Evolutionary conservation across 2,797 vertebrate species (phyloP).

Genomic region (Natrix natrix): DNA sequence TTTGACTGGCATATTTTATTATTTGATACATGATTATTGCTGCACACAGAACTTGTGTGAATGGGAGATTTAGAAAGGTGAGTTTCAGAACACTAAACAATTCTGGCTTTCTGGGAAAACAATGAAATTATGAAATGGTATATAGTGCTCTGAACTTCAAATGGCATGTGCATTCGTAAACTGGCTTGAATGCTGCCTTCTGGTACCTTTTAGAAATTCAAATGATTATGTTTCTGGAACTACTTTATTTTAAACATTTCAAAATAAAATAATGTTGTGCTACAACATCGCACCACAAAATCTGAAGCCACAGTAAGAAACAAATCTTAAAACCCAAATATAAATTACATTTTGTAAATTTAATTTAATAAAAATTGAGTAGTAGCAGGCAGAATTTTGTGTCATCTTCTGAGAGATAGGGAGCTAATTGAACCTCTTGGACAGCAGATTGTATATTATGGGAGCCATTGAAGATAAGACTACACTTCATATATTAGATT

Average conservation of each 20-base stretch:
- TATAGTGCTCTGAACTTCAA: not conserved
- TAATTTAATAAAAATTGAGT: not conserved
- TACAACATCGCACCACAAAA: not conserved
- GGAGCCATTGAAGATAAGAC: no score
- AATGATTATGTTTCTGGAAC: not conserved
- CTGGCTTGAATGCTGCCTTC: not conserved
- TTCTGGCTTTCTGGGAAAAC: not conserved
- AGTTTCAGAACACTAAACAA: not conserved
- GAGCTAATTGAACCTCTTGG: not conserved
- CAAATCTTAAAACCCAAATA: not conserved
- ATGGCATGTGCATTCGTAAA: not conserved
- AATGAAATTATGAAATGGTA: not conserved
- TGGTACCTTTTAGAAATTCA: not conserved
- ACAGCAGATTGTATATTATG: no score
- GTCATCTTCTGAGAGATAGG: not conserved
- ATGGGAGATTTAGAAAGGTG: not conserved
- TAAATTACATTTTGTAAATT: not conserved
- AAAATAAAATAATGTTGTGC: not conserved
- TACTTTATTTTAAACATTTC: not conserved
- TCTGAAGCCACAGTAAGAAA: not conserved
- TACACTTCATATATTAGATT: not conserved
- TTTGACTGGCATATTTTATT: not conserved
- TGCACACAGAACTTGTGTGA: not conserved
- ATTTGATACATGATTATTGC: not conserved
- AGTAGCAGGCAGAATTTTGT: not conserved